phyloP scores from a whole-genome alignment of 2,888 invertebrate species.

The Gortyna flavago region DNA sequence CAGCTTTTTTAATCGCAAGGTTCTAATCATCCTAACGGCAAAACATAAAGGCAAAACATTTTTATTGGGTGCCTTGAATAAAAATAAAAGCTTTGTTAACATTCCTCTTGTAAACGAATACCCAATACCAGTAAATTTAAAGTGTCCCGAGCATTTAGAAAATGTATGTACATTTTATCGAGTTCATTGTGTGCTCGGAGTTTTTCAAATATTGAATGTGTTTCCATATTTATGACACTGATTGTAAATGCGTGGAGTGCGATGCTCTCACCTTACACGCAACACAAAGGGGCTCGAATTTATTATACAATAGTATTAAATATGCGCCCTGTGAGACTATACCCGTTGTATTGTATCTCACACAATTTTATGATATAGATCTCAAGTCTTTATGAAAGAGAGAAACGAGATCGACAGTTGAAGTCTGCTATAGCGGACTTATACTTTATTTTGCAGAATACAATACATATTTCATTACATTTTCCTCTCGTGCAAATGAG shows the following conservation, averaged over 20 bases:
- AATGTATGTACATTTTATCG: conserved; percentile 39
- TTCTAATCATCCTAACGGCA: conserved; percentile 5
- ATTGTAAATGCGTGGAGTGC: conserved; percentile 50
- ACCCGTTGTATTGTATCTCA: conserved; percentile 37
- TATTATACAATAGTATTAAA: conserved; percentile 60
- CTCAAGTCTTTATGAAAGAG: conserved; percentile 27
- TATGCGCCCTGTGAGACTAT: conserved; percentile 34
- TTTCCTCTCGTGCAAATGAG: not conserved
- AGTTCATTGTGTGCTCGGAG: conserved; percentile 21
- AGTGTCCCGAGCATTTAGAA: conserved; percentile 33
- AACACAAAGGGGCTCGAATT: conserved; percentile 49
- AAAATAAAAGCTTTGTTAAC: not conserved
- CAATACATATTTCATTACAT: conserved; percentile 16
- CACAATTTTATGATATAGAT: conserved; percentile 37
- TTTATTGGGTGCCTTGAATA: not conserved
- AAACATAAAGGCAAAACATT: not conserved
- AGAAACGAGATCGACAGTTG: conserved; percentile 25
- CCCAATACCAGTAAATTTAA: conserved; percentile 12
- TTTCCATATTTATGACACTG: conserved; percentile 56
- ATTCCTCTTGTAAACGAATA: conserved; percentile 7
- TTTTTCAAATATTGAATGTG: conserved; percentile 44
- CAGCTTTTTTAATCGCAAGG: conserved; percentile 2
- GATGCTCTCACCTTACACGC: conserved; percentile 31
- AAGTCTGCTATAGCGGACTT: not conserved
- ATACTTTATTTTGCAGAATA: not conserved